phyloP scores from a whole-genome alignment of 1,140 invertebrate species.

The Mactra quadrangularis region DNA sequence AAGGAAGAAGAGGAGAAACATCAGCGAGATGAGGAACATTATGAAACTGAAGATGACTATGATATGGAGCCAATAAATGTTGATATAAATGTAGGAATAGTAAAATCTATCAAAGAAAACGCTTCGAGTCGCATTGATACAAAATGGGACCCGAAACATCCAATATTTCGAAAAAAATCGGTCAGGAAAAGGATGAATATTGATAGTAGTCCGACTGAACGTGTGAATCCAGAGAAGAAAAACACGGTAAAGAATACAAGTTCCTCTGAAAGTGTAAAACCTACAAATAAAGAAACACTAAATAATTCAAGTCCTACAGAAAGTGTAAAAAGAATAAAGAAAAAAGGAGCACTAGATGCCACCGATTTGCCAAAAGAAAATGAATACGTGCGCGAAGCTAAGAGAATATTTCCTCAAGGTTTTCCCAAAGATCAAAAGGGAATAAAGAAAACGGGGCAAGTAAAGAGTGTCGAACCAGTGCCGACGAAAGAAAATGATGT shows the following conservation, averaged over 20 bases:
- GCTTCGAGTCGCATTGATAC: constrained; percentile 8
- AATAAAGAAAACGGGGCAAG: background rate
- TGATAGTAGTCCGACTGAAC: too few relatives aligned
- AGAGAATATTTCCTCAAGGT: constrained; percentile 18
- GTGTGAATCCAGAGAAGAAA: too few relatives aligned
- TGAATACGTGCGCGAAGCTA: constrained; percentile 25
- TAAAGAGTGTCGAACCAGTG: background rate
- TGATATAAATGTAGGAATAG: constrained; percentile 11
- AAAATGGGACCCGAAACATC: constrained; percentile 17
- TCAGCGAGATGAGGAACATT: background rate
- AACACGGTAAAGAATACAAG: too few relatives aligned
- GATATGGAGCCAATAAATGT: background rate
- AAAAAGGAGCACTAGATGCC: too few relatives aligned
- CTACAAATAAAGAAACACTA: background rate
- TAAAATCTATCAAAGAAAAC: constrained; percentile 14
- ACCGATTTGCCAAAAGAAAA: constrained; percentile 5
- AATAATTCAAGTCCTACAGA: background rate
- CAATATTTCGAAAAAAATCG: background rate
- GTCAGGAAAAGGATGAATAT: background rate
- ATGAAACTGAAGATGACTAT: background rate
- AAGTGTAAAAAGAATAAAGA: background rate
- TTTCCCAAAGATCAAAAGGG: background rate
- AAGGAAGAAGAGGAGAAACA: background rate
- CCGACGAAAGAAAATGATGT: background rate
- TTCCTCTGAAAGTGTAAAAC: too few relatives aligned